Conservation (phyloP, 2,113 vertebrate species). For the Pseudolaguvia tuberculata region DNA sequence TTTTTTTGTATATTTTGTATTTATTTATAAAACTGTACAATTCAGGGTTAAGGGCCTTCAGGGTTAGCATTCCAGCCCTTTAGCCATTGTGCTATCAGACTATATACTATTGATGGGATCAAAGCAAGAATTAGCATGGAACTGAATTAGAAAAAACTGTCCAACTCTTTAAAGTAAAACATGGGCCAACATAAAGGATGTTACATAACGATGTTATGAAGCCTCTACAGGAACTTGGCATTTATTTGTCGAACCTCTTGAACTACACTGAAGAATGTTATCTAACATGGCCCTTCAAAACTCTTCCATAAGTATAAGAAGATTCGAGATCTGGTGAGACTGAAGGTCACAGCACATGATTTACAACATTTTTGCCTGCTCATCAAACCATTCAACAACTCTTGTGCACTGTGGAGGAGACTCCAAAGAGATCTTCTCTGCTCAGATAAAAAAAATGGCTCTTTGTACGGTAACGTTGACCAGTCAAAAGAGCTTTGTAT, state of each 20-base stretch:
- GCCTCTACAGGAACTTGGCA: not conserved
- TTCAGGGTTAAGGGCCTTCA: too few relatives aligned
- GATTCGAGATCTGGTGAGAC: not conserved
- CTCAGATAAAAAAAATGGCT: not conserved
- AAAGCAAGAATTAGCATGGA: conserved; percentile 1
- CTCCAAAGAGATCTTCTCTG: too few relatives aligned
- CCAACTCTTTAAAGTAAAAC: not conserved
- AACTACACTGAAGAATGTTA: too few relatives aligned
- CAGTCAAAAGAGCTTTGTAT: not conserved
- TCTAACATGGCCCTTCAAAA: not conserved
- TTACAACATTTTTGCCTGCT: not conserved
- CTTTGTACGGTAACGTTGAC: not conserved
- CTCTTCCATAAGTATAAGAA: not conserved
- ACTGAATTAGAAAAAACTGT: conserved; percentile 26
- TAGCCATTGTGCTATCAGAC: not conserved
- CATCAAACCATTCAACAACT: not conserved
- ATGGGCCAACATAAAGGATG: not conserved
- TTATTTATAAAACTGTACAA: too few relatives aligned
- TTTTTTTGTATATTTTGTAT: too few relatives aligned
- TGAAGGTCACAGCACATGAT: not conserved
- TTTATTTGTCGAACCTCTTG: too few relatives aligned
- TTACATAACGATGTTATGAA: not conserved
- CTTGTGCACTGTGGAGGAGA: not conserved
- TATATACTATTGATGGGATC: conserved; percentile 44
- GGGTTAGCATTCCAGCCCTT: too few relatives aligned